Evolutionary conservation across 2,888 invertebrate species (phyloP).

Genomic region (Tachina fera): DNA sequence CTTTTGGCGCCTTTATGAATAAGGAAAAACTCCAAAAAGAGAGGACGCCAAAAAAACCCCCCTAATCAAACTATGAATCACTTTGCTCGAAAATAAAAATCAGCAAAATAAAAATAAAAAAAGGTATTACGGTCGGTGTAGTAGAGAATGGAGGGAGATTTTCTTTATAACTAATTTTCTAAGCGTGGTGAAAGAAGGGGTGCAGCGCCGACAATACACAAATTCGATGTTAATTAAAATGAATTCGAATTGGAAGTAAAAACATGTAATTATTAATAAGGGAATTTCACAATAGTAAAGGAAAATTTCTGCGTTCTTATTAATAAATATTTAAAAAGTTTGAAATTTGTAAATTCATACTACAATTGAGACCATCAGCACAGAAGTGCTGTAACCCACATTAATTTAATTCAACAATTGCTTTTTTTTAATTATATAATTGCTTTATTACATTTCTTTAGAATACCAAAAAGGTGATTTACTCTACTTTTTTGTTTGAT

Average conservation of each 20-base stretch:
- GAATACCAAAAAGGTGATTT: no score
- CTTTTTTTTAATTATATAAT: no score
- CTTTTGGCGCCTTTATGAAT: neutral
- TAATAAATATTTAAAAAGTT: neutral
- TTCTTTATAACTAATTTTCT: constrained; percentile 1
- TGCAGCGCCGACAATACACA: neutral
- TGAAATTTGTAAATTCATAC: no score
- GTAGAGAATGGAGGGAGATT: neutral
- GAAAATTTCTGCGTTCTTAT: neutral
- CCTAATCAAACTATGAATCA: constrained; percentile 59
- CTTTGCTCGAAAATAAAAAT: neutral
- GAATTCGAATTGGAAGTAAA: neutral
- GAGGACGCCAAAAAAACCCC: constrained; percentile 25
- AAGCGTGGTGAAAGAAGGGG: neutral
- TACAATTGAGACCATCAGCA: no score
- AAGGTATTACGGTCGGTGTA: neutral
- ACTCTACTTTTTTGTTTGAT: no score
- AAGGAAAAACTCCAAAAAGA: constrained; percentile 37
- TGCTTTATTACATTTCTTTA: no score
- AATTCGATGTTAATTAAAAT: constrained; percentile 1
- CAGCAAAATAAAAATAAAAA: neutral
- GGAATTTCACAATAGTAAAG: constrained; percentile 1
- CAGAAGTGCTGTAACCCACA: no score
- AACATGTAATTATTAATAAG: neutral
- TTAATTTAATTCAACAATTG: no score